Evolutionary conservation across 2,113 vertebrate species (phyloP), one percentile per base, ranked within the genome.

Genomic region (Cryptomyrus ogoouensis): DNA sequence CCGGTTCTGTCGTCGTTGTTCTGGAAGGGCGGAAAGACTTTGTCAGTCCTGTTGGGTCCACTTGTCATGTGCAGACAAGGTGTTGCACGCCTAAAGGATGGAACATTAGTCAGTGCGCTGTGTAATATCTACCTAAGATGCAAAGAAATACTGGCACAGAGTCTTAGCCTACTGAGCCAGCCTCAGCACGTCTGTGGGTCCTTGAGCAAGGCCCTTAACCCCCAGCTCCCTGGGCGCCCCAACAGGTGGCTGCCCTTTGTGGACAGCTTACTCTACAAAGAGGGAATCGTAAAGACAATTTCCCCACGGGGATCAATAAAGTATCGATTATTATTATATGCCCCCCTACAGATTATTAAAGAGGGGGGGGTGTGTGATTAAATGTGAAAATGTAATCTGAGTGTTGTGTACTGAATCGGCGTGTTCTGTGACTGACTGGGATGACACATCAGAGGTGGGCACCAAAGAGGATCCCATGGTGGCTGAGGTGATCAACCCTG

Each of bases 381-480:
- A n/a, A 21, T 83, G 39, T 83, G 80, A 24, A 47, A 83, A n/a
- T 47, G 80, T 83, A 42, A 44, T 21, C 19, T 44, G 31, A 83
- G 13, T 83, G 42, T 19, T 19, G 39, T 84, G 21, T 1, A 47
- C 39, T 46, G 80, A 83, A 44, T 83, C 3, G 39, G 42, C 42
- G 0, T 42, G 83, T n/a, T n/a, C 19, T 84, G 19, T 10, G 21
- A n/a, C 42, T 84, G 39, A 83, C 77, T 83, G 77, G 17, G 39
- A 21, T 83, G 77, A 52, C 27, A 42, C 66, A 0, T 93, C 94
- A 96, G 98, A 98, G 93, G 91, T 95, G 0, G 97, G 98, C 80
- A 98, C 97, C 88, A 98, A 98, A 88, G 97, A 98, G 93, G 97
- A 97, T 4, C 98, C 98, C 0, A 89, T 96, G 46, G 92, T 97